Evolutionary conservation across 2,888 invertebrate genomes (phyloP).

Genomic region (Cerastis leucographa): DNA sequence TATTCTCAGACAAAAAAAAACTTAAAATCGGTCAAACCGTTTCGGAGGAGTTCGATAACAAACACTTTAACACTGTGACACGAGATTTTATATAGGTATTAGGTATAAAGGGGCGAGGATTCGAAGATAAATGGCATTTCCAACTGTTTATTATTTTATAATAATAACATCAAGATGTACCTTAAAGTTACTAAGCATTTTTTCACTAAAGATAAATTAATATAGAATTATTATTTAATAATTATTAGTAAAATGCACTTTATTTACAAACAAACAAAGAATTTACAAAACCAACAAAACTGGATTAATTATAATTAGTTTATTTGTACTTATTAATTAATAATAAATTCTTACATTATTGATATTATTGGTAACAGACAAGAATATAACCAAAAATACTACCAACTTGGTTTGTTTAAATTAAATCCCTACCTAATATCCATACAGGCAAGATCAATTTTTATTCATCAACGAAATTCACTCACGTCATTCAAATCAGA

Average conservation of each 20-base stretch:
- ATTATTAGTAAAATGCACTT: slow-evolving; percentile 36
- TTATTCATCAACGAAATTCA: slow-evolving; percentile 24
- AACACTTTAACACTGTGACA: too few species aligned
- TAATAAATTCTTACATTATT: slow-evolving; percentile 55
- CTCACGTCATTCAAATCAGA: not conserved
- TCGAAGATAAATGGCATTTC: slow-evolving; percentile 25
- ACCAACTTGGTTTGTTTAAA: slow-evolving; percentile 32
- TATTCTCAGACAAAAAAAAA: too few species aligned
- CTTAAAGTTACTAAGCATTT: slow-evolving; percentile 33
- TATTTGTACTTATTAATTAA: slow-evolving; percentile 63
- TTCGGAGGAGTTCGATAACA: too few species aligned
- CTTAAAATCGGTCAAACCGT: too few species aligned
- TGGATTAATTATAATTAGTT: slow-evolving; percentile 40
- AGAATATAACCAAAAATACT: slow-evolving; percentile 45
- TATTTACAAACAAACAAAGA: slow-evolving; percentile 40
- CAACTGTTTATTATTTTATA: slow-evolving; percentile 38
- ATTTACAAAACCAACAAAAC: slow-evolving; percentile 35
- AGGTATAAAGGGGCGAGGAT: not conserved
- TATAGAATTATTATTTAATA: slow-evolving; percentile 42
- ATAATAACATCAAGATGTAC: slow-evolving; percentile 38
- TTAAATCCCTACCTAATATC: slow-evolving; percentile 36
- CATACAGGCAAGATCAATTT: slow-evolving; percentile 46
- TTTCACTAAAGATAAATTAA: slow-evolving; percentile 42
- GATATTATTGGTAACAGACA: slow-evolving; percentile 69
- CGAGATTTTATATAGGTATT: too few species aligned